These are phyloP conservation scores for Tyrannus savana DNA, from an alignment of 2,113 vertebrate genomes.

Conservation along the genomic window DNA sequence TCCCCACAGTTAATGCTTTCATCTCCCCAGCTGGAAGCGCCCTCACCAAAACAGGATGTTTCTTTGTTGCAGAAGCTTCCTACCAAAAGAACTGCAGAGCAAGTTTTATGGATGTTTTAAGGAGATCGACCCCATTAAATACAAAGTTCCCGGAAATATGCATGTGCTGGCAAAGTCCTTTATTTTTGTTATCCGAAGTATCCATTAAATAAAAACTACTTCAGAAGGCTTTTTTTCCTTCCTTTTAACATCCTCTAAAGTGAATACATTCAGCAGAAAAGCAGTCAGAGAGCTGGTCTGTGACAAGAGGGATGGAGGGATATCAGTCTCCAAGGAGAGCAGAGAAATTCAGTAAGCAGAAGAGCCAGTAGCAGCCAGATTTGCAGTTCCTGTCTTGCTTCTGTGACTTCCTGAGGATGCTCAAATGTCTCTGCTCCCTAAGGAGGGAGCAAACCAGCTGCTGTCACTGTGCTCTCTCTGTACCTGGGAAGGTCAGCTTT, in stretches of 20 bases:
- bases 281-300: not conserved
- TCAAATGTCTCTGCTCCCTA: not conserved
- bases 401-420: not conserved
- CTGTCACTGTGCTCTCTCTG: not conserved
- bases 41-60: not conserved
- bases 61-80: not conserved
- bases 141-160: not conserved
- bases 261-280: not conserved
- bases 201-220: not conserved
- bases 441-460: not conserved
- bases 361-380: not conserved
- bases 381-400: not conserved
- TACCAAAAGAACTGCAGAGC: not conserved
- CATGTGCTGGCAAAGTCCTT: not conserved
- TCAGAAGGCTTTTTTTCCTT: not conserved
- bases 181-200: not conserved
- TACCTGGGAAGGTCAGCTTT: not conserved
- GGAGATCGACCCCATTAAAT: not conserved
- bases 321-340: not conserved
- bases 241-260: not conserved
- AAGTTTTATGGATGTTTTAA: not conserved
- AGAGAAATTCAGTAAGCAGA: not conserved
- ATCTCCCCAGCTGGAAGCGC: not conserved
- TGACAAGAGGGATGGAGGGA: not conserved
- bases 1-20: not conserved